A percentile compares a stretch with the other conserved stretches of the same genome.
Conservation (phyloP, 23 tunicate genomes). For the Ciona savignyi region DNA sequence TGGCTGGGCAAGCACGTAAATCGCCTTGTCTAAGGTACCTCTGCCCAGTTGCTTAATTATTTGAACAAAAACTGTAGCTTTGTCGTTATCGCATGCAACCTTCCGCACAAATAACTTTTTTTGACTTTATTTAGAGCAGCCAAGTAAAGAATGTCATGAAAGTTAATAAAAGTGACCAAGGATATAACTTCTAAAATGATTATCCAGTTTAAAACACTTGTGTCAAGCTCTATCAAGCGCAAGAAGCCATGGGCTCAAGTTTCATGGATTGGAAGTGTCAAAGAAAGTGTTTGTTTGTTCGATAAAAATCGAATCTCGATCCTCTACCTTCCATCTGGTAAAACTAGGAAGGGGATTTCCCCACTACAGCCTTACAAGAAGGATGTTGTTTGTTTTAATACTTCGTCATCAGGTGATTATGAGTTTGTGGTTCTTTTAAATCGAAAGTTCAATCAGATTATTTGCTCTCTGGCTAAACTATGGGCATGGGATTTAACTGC, state of each 20-base stretch:
- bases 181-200: background rate
- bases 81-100: too few species aligned
- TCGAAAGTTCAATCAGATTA: too few species aligned
- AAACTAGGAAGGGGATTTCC: slow-evolving; percentile 41
- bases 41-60: too few species aligned
- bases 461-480: too few species aligned
- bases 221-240: slow-evolving; percentile 43
- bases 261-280: slow-evolving; percentile 68
- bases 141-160: too few species aligned
- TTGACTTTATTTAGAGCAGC: background rate
- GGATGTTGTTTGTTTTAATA: slow-evolving; percentile 32
- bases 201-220: slow-evolving; percentile 14
- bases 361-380: slow-evolving; percentile 52
- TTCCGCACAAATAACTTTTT: background rate
- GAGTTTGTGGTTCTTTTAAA: too few species aligned
- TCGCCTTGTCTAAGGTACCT: too few species aligned
- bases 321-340: slow-evolving; percentile 78
- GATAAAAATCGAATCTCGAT: slow-evolving; percentile 40
- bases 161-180: too few species aligned
- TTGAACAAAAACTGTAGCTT: too few species aligned
- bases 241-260: slow-evolving; percentile 79
- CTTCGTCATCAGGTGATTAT: slow-evolving; percentile 65
- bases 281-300: slow-evolving; percentile 71
- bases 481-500: too few species aligned
- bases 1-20: too few species aligned